A percentile compares a stretch with the other conserved stretches of the same genome.
phyloP scores from a whole-genome alignment of 2,113 vertebrate genomes.

The Chaenocephalus aceratus region DNA sequence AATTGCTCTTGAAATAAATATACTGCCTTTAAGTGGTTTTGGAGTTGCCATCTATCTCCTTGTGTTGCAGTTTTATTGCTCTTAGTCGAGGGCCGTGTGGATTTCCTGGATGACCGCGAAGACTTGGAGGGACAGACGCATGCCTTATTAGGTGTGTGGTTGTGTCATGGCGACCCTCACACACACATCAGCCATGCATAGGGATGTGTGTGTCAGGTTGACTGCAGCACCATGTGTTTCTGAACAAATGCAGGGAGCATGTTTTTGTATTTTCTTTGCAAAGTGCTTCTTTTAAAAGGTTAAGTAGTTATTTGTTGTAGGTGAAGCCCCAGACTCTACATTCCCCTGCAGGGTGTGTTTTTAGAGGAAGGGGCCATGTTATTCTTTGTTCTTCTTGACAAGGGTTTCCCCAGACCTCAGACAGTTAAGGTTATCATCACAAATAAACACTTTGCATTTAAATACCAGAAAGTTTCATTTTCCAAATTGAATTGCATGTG shows the following conservation, averaged over 20 bases:
- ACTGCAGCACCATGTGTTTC: background rate
- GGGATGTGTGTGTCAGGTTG: slow-evolving; percentile 1
- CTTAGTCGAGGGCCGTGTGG: background rate
- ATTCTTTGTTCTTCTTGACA: slow-evolving; percentile 58
- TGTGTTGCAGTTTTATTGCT: slow-evolving; percentile 30
- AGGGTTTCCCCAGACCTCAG: slow-evolving; percentile 46
- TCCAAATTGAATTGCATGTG: background rate
- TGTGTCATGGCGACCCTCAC: background rate
- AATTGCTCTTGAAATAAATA: slow-evolving; percentile 38
- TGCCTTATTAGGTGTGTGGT: slow-evolving; percentile 47
- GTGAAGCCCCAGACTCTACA: slow-evolving; percentile 43
- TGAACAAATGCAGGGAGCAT: background rate
- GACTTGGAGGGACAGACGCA: background rate
- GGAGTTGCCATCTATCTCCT: slow-evolving; percentile 31
- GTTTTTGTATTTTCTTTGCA: slow-evolving; percentile 31
- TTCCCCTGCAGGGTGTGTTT: slow-evolving; percentile 55
- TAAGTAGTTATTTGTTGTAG: slow-evolving; percentile 54
- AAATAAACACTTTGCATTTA: slow-evolving; percentile 16
- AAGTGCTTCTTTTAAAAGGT: slow-evolving; percentile 27
- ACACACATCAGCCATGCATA: background rate
- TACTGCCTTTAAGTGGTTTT: slow-evolving; percentile 18
- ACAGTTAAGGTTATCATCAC: slow-evolving; percentile 52
- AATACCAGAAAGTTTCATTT: slow-evolving; percentile 1
- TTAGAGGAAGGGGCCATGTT: slow-evolving; percentile 60
- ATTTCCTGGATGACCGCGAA: slow-evolving; percentile 27